Conservation (phyloP, 2,797 vertebrate genomes). For the Alouatta caraya region DNA sequence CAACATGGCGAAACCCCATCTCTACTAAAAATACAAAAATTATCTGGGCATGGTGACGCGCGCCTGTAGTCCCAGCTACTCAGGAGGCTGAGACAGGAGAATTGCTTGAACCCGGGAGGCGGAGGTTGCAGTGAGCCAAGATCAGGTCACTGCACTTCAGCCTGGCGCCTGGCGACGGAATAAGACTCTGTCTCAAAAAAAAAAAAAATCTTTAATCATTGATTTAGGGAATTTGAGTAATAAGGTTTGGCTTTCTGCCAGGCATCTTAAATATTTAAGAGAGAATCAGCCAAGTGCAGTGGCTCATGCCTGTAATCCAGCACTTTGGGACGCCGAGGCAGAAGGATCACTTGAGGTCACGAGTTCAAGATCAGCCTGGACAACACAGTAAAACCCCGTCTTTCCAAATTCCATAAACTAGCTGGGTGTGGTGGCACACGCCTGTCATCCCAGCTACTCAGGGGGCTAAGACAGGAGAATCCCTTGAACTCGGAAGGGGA, state of each 20-base stretch:
- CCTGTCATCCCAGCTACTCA: neutral
- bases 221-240: slow-evolving; percentile 62
- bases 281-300: neutral
- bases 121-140: too few relatives aligned
- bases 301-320: neutral
- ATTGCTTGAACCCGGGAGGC: too few relatives aligned
- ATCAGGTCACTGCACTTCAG: too few relatives aligned
- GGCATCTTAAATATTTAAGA: slow-evolving; percentile 60
- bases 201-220: slow-evolving; percentile 55
- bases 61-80: too few relatives aligned
- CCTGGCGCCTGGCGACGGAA: accelerated
- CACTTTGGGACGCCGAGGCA: neutral
- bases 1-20: too few relatives aligned
- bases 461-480: neutral
- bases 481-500: neutral
- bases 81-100: too few relatives aligned
- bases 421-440: neutral
- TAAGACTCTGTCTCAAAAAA: neutral
- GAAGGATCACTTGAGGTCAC: neutral
- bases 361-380: neutral
- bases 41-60: accelerated
- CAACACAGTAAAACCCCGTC: neutral
- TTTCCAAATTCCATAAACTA: neutral
- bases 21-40: too few relatives aligned
- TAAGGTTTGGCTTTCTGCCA: slow-evolving; percentile 43